These are phyloP conservation scores for Philotrypesis tridentata DNA, from an alignment of 1,140 invertebrate genomes.

Conservation along the genomic window DNA sequence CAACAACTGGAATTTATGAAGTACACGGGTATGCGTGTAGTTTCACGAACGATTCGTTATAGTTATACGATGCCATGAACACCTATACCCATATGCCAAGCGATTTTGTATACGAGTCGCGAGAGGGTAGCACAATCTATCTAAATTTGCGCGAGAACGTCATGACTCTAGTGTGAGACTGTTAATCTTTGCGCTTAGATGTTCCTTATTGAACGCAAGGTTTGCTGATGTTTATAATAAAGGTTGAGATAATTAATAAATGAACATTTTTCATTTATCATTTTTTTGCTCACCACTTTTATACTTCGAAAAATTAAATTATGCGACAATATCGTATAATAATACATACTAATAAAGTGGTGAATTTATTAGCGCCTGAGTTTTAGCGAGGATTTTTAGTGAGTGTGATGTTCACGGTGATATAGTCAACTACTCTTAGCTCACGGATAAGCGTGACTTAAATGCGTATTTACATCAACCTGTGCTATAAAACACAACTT, in stretches of 20 bases:
- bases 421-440: no score
- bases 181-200: neutral
- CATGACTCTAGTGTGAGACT: neutral
- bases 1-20: conserved; percentile 38
- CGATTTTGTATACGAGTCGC: neutral
- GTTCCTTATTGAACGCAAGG: neutral
- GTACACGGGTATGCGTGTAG: neutral
- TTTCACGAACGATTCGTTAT: conserved; percentile 16
- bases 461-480: no score
- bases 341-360: no score
- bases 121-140: neutral
- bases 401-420: no score
- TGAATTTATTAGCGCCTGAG: no score
- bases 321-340: no score
- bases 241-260: neutral
- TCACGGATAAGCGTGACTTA: no score
- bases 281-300: no score
- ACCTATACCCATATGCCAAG: neutral
- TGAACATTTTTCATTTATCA: no score
- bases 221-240: neutral
- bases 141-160: neutral
- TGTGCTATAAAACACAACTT: no score
- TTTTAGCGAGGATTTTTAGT: no score
- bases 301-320: no score
- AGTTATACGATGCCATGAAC: neutral